Base-by-base conservation (phyloP, 92 coral and sea anemone genomes). In the Porites divaricata region DNA sequence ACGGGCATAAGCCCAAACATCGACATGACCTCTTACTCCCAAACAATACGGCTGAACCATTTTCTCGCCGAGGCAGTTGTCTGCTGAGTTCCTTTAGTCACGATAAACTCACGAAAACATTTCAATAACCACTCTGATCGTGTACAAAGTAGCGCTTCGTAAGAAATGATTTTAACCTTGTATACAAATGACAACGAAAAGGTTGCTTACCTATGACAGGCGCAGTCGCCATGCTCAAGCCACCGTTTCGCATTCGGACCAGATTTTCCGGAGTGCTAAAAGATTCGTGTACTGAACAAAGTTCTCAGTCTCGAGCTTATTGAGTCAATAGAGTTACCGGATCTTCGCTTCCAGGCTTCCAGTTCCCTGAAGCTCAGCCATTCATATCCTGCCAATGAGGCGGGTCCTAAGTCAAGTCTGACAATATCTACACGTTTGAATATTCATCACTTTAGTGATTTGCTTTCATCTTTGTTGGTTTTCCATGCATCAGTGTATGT, bases 261-360 rank as follows among this genome's bases (percentile, higher is more conserved):
- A 72, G 86, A 82, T 82, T 82, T 82, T 82, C 86, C 86, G 63
- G 63, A 82, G 86, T 49, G 78, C 63, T 41, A 58, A 58, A 74
- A 71, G 79, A 72, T 58, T 72, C 51, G 72, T 82, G 72, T 73
- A 72, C 51, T 82, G 72, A 82, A 82, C 72, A 82, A 78, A 82
- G 86, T 61, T 61, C 19, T 79, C 62, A 72, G 79, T 82, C 52
- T 82, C 65, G 86, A 75, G 93, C 76, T 80, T 87, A 59, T 90
- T 72, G 93, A 87, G 88, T 90, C 93, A 87, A 90, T 72, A 90
- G 84, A 87, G 77, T 70, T 56, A 78, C 90, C 93, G 91, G 90
- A 87, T 91, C 88, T 80, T 67, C 83, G 91, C 90, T 78, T 91
- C 88, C 89, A 88, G 91, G 10, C 90, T 78, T 91, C 88, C 89